Base-by-base conservation (phyloP, 2,113 vertebrate species). In the Melozone crissalis region DNA sequence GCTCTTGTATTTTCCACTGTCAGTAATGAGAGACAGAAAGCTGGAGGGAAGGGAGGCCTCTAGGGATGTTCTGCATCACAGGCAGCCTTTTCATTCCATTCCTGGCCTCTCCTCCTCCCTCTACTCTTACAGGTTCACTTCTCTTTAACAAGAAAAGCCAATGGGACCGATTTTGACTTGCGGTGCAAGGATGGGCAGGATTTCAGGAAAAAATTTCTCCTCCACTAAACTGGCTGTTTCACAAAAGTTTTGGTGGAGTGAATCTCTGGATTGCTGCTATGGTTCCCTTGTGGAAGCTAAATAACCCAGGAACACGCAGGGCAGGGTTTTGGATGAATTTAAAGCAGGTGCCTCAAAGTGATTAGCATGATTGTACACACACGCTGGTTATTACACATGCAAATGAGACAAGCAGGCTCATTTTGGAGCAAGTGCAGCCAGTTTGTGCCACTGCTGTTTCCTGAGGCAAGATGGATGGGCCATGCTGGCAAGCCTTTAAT, bases 381-480 rank as follows among this genome's bases (percentile, higher is more conserved):
- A 33, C 22, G 39, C 39, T 46, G 55, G 33, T 61, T 54, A 67
- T 91, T 90, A 90, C 83, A 67, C 47, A 93, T 80, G 95, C 90
- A 95, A 90, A 96, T 92, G 76, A 93, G 90, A 74, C 37, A 59
- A 69, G 72, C 63, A 39, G 46, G 52, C 68, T 90, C 90, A 93
- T 86, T 78, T 44, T 30, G 67, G 57, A 63, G 62, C 65, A 47
- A 79, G 46, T 11, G 26, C 8, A 76, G 73, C 54, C 71, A 69
- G 49, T 55, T 19, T 62, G 58, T 85, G 66, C 66, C 46, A 80
- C 46, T 91, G 84, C 87, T 58, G 54, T 39, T 91, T 84, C 54
- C 81, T 41, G 41, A 94, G 54, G 69, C 57, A 61, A 73, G 66
- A 30, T 12, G 61, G 81, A 65, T 75, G 74, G 26, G 20, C 74